phyloP scores from a whole-genome alignment of 2,797 vertebrate species.

The Tauraco hartlaubi region DNA sequence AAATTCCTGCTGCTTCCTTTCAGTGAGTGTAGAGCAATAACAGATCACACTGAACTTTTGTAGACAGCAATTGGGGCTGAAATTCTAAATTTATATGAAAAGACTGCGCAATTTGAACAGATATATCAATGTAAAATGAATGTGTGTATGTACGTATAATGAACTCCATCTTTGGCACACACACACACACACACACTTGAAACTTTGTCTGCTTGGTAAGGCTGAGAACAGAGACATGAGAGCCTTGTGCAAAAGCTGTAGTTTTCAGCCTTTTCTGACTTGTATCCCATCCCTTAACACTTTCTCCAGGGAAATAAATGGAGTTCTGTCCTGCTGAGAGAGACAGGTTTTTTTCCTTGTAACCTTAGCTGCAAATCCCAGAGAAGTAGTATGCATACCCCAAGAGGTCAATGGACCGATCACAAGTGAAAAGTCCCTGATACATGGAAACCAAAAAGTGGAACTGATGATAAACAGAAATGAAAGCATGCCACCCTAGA shows the following conservation, averaged over 20 bases:
- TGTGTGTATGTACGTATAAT: not conserved
- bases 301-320: slow-evolving; percentile 35
- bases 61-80: not conserved
- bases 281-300: not conserved
- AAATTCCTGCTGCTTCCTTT: slow-evolving; percentile 47
- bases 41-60: not conserved
- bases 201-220: not conserved
- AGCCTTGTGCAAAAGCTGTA: not conserved
- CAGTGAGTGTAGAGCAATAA: not conserved
- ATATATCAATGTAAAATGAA: not conserved
- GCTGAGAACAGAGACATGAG: not conserved
- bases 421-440: not conserved
- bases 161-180: not conserved
- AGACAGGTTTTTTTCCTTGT: not conserved
- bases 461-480: slow-evolving; percentile 58
- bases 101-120: not conserved
- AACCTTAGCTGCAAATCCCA: slow-evolving; percentile 37
- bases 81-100: not conserved
- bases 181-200: not conserved
- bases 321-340: slow-evolving; percentile 7
- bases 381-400: not conserved
- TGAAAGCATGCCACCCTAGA: not conserved
- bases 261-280: slow-evolving; percentile 17
- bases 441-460: slow-evolving; percentile 25
- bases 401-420: not conserved